These are phyloP conservation scores for Protobothrops flavoviridis DNA, from an alignment of 2,113 vertebrate genomes.

Conservation along the genomic window DNA sequence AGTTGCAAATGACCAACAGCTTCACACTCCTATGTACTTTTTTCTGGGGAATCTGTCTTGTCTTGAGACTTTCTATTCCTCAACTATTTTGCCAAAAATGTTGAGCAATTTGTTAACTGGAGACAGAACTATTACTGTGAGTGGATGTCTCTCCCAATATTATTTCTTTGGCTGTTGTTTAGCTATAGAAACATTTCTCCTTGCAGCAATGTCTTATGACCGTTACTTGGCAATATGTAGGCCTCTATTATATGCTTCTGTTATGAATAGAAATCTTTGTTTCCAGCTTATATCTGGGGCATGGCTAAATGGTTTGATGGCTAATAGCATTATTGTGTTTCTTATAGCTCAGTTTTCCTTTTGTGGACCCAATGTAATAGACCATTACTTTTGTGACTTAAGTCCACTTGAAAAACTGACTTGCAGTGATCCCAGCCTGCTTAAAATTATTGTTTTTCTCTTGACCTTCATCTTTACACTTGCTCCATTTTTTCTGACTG, in stretches of 20 bases:
- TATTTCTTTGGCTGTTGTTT: neutral
- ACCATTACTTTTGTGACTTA: slow-evolving; percentile 52
- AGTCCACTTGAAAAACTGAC: neutral
- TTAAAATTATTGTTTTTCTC: neutral
- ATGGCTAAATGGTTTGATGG: neutral
- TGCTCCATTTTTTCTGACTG: neutral
- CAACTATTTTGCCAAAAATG: neutral
- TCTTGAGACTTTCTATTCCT: neutral
- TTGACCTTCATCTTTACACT: neutral
- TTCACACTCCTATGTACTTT: neutral
- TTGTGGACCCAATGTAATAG: slow-evolving; percentile 17
- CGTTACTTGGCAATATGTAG: neutral
- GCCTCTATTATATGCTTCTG: neutral
- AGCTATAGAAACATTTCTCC: neutral
- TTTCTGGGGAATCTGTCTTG: neutral
- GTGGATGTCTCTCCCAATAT: neutral
- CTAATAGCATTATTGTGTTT: neutral
- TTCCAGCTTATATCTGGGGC: neutral
- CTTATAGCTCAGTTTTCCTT: neutral
- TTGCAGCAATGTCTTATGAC: neutral
- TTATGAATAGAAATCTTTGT: neutral
- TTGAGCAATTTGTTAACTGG: neutral
- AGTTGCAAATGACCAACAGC: neutral
- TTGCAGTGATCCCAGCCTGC: neutral
- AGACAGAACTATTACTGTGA: neutral